Conservation (phyloP, 2,797 vertebrate genomes). For the Falco columbarius region DNA sequence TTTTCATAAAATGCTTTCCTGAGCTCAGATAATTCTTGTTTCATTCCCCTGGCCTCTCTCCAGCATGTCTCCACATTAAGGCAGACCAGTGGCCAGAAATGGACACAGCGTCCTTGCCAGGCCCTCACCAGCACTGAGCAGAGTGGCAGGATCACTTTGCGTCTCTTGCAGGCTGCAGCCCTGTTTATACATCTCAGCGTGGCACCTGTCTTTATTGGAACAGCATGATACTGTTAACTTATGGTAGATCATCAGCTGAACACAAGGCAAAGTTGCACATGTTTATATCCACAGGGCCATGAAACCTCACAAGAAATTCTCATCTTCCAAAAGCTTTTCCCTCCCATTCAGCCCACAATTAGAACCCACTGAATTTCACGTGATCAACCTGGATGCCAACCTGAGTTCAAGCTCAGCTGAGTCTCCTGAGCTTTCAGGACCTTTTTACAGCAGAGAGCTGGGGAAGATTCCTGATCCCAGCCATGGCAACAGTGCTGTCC, state of each 20-base stretch:
- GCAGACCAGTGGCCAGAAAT: neutral
- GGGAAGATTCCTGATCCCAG: neutral
- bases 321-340: neutral
- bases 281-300: neutral
- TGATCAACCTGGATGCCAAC: neutral
- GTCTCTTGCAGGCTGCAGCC: neutral
- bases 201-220: neutral
- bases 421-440: neutral
- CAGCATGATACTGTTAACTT: neutral
- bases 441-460: neutral
- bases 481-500: neutral
- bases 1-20: neutral
- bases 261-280: neutral
- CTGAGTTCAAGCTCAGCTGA: neutral
- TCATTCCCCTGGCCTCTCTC: neutral
- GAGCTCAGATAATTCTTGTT: neutral
- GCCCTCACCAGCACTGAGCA: neutral
- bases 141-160: neutral
- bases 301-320: neutral
- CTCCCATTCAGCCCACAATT: neutral
- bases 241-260: neutral
- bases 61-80: neutral
- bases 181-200: neutral
- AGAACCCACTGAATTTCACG: neutral
- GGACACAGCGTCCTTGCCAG: neutral